A percentile compares a stretch with the other conserved stretches of the same genome.
These are phyloP conservation scores for Lepus americanus DNA, from an alignment of 2,113 vertebrate genomes.

Conservation along the genomic window DNA sequence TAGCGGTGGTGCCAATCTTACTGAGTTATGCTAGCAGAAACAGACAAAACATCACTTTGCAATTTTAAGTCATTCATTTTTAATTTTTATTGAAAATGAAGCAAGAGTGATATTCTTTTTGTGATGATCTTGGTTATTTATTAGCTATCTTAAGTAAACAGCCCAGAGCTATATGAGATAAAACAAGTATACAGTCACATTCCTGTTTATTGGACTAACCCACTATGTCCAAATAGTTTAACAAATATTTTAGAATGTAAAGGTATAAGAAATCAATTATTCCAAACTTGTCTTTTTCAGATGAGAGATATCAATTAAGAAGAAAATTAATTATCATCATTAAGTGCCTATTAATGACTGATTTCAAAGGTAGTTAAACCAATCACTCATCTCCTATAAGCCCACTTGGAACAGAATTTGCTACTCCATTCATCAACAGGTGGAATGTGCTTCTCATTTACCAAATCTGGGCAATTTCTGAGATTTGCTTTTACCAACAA, in stretches of 20 bases:
- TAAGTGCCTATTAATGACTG: neutral
- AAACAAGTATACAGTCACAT: neutral
- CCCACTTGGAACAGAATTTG: neutral
- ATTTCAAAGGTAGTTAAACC: neutral
- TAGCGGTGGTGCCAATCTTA: neutral
- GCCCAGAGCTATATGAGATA: neutral
- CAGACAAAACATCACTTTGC: neutral
- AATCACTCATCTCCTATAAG: neutral
- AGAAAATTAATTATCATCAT: neutral
- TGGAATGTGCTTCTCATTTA: neutral
- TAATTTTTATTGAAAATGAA: slow-evolving; percentile 2
- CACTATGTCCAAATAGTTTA: neutral
- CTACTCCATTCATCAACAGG: neutral
- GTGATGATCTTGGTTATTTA: neutral
- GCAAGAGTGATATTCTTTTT: neutral
- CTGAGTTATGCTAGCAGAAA: neutral
- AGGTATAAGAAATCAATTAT: neutral
- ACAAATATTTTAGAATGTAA: neutral
- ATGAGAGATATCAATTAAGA: neutral
- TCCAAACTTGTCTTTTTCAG: neutral
- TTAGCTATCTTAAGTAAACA: neutral
- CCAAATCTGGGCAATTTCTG: neutral
- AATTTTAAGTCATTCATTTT: neutral
- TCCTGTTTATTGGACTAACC: neutral
- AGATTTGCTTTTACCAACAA: neutral